phyloP scores from a whole-genome alignment of 2,113 vertebrate species.

The Ginglymostoma cirratum region DNA sequence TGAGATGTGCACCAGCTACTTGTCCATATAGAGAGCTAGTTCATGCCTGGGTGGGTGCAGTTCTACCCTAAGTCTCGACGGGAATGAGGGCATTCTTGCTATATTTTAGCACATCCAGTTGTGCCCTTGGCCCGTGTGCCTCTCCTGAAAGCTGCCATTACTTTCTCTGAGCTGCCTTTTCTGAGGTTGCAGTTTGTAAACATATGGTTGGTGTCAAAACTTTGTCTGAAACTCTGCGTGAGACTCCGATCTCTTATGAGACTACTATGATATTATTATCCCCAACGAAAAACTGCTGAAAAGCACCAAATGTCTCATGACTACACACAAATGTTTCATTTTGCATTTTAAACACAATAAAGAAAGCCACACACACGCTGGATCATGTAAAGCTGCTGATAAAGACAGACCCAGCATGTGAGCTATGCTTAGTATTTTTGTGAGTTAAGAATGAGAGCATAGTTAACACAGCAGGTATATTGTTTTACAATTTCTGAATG shows the following conservation, averaged over 20 bases:
- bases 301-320: neutral
- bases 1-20: neutral
- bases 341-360: slow-evolving; percentile 4
- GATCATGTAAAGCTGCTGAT: neutral
- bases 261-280: neutral
- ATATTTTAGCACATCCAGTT: neutral
- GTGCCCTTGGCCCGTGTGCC: no score
- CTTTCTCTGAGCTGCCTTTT: neutral
- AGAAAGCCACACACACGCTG: neutral
- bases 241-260: neutral
- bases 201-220: neutral
- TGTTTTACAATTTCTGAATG: neutral
- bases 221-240: neutral
- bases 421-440: neutral
- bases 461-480: neutral
- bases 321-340: neutral
- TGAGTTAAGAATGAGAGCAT: no score
- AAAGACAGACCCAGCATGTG: neutral
- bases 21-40: neutral
- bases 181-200: neutral
- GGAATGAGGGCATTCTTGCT: neutral
- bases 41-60: neutral
- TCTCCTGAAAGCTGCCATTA: neutral
- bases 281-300: neutral
- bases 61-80: neutral